Conservation (phyloP, 2,888 invertebrate species). For the Drosophila antonietae region DNA sequence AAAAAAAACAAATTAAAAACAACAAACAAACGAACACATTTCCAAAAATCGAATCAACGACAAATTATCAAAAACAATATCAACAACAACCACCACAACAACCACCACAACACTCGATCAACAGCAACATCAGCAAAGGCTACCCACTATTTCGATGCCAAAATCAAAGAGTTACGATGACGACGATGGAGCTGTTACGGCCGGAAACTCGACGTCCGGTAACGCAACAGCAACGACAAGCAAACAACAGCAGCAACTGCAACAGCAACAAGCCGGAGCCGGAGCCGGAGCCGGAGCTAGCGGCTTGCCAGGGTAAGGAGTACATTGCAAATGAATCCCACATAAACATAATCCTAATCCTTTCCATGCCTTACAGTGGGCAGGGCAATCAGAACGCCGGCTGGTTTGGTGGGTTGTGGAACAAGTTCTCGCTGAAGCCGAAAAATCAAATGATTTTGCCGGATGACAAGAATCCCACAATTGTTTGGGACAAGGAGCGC, state of each 20-base stretch:
- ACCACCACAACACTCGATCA: conserved; percentile 25
- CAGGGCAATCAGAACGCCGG: conserved; percentile 85
- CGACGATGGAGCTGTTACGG: conserved; percentile 58
- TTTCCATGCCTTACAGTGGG: conserved; percentile 39
- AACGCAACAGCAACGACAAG: conserved; percentile 25
- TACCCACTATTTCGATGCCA: conserved; percentile 87
- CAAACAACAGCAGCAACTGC: conserved; percentile 22
- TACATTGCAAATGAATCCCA: neutral
- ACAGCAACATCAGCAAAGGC: conserved; percentile 58
- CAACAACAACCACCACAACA: neutral
- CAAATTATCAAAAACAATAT: conserved; percentile 9
- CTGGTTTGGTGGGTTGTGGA: conserved; percentile 95
- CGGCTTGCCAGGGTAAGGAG: conserved; percentile 60
- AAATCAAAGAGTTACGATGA: conserved; percentile 84
- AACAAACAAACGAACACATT: neutral
- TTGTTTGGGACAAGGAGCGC: conserved; percentile 95
- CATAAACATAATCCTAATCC: neutral
- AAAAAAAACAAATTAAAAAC: conserved; percentile 6
- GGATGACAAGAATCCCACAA: conserved; percentile 96
- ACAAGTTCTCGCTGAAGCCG: conserved; percentile 91
- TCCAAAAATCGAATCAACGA: conserved; percentile 2
- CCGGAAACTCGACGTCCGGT: conserved; percentile 30
- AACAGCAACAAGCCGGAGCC: conserved; percentile 31
- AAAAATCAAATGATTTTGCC: conserved; percentile 98
- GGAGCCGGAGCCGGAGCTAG: conserved; percentile 19